Base-by-base conservation (phyloP, 2,797 vertebrate species). In the Forpus xanthops region DNA sequence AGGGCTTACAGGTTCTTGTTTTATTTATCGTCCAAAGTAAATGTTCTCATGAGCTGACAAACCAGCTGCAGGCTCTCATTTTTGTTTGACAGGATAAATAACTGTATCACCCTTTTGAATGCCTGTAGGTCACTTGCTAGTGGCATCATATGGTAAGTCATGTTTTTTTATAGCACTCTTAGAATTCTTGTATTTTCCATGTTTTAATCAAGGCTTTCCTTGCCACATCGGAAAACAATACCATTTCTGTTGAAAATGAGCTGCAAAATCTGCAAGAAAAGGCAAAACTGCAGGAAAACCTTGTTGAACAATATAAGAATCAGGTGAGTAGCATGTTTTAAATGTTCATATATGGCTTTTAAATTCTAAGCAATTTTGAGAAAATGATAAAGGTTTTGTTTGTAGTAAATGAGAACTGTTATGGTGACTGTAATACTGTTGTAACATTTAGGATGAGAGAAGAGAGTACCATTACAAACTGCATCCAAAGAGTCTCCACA, bases 181-280 rank as follows among this genome's bases (percentile, higher is more conserved):
- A 39, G 5, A 30, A 8, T 27, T 35, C 75, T 56, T 81, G 1
- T 91, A 28, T 76, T 86, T 83, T 67, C 37, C 5, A 1, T 85
- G 62, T 88, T 95, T 87, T 90, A 78, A 58, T 90, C 60, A 97
- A 99, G 99, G 96, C 67, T 30, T 97, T 93, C 20, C 85, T 98
- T 89, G 91, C 95, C 94, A 91, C 91, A 61, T n/a, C 98, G 97
- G 98, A 98, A 93, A 97, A 97, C 50, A 97, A 96, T 75, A 87
- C 98, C 77, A 61, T 92, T 71, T 96, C 97, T 68, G 97, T 96
- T 90, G 97, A 98, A 94, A 96, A 97, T 30, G 98, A 98, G 24
- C 96, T 99, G 23, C 60, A 95, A 58, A 96, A 97, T 50, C 97
- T 98, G 62, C 98, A 96, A 92, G 93, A 97, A 72, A 74, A 98